Percentiles rank a stretch among this genome's conserved stretches.
phyloP scores from a whole-genome alignment of 2,888 invertebrate genomes.

The Cephalotes varians region DNA sequence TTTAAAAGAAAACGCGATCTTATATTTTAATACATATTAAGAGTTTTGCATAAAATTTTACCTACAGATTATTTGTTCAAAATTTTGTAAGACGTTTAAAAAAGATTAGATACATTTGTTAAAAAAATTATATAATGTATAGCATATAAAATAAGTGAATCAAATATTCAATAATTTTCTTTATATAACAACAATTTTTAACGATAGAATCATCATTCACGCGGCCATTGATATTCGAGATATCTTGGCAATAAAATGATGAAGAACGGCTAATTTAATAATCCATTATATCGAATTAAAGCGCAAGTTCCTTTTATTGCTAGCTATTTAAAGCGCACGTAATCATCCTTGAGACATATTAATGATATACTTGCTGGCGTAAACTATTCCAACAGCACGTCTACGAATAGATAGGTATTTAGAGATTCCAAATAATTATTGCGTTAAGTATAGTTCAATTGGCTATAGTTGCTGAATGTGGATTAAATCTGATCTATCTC shows the following conservation, averaged over 20 bases:
- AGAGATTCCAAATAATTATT: constrained; percentile 14
- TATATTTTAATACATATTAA: not conserved
- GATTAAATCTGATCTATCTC: constrained; percentile 26
- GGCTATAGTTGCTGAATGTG: not conserved
- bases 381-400: constrained; percentile 53
- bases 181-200: not conserved
- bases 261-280: constrained; percentile 62
- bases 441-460: constrained; percentile 12
- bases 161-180: not conserved
- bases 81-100: not conserved
- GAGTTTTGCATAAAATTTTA: not conserved
- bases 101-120: not conserved
- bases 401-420: constrained; percentile 48
- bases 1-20: not conserved
- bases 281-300: constrained; percentile 76
- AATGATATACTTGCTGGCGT: constrained; percentile 62
- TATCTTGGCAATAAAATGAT: constrained; percentile 58
- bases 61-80: not conserved
- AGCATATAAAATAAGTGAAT: not conserved
- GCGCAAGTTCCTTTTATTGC: constrained; percentile 76
- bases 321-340: constrained; percentile 65
- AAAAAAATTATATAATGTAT: not conserved
- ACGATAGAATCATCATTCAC: not conserved
- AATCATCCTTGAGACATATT: constrained; percentile 56
- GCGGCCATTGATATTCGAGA: constrained; percentile 31